Evolutionary conservation across 2,888 invertebrate species (phyloP).

Genomic region (Yponomeuta sedellus): DNA sequence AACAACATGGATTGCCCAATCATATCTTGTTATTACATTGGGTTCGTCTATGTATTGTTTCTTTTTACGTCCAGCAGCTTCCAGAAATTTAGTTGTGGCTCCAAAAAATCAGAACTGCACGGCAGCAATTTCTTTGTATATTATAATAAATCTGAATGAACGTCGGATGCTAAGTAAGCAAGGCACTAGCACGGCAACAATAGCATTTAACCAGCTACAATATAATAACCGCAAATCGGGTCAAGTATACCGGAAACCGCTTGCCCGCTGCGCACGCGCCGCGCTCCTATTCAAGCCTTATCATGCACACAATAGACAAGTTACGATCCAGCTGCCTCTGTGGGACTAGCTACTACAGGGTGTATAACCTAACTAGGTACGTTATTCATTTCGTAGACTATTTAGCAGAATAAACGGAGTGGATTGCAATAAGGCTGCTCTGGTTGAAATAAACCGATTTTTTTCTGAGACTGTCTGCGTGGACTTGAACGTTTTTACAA

Average conservation of each 20-base stretch:
- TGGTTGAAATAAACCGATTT: background rate
- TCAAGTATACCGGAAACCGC: conserved; percentile 70
- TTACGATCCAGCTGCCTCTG: conserved; percentile 33
- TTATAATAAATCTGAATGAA: background rate
- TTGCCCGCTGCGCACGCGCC: conserved; percentile 49
- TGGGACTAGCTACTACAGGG: background rate
- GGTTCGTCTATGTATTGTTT: no score
- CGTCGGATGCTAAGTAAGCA: background rate
- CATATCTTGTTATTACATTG: no score
- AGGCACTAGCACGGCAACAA: conserved; percentile 19
- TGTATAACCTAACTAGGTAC: background rate
- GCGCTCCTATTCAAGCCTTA: conserved; percentile 54
- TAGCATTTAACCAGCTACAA: conserved; percentile 29
- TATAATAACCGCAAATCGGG: conserved; percentile 52
- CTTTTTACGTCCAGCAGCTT: no score
- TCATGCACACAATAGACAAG: conserved; percentile 41
- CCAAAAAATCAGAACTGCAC: background rate
- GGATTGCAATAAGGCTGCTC: no score
- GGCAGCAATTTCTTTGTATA: background rate
- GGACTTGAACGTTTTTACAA: no score
- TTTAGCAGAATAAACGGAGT: background rate
- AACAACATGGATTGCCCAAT: no score
- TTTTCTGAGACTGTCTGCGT: background rate
- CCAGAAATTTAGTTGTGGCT: no score
- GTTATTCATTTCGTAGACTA: background rate